These are phyloP conservation scores for Ginglymostoma cirratum DNA, from an alignment of 2,113 vertebrate species.

Conservation along the genomic window DNA sequence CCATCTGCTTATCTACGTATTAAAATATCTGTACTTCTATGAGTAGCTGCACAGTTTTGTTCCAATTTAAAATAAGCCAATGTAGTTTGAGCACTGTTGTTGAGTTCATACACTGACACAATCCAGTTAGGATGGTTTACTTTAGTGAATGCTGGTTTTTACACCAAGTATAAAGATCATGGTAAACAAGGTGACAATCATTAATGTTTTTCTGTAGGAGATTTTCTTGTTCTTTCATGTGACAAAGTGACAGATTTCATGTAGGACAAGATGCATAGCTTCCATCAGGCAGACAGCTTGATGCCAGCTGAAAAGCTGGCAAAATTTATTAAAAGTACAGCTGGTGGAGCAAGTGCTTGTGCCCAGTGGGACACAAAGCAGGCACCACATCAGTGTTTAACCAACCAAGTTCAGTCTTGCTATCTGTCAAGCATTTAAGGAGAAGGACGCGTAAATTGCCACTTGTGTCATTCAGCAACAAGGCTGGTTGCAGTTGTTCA, in stretches of 20 bases:
- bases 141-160: not conserved
- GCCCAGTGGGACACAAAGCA: not conserved
- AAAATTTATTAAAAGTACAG: not conserved
- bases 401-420: not conserved
- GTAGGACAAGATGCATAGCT: not conserved
- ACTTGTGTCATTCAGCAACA: not conserved
- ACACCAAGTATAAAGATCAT: not conserved
- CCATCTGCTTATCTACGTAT: not conserved
- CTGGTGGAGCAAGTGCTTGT: conserved; percentile 19
- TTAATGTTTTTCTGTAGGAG: not conserved
- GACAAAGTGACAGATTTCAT: not conserved
- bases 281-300: not conserved
- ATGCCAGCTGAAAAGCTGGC: not conserved
- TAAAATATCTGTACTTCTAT: not conserved
- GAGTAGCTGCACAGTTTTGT: not conserved
- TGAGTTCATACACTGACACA: not conserved
- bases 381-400: conserved; percentile 22
- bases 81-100: not conserved
- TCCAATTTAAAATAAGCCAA: not conserved
- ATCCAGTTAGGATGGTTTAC: not conserved
- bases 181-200: not conserved
- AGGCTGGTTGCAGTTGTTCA: not conserved
- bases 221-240: not conserved
- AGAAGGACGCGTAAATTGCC: not conserved
- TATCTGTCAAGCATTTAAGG: not conserved